These are phyloP conservation scores for Coenonympha glycerion DNA, from an alignment of 2,888 invertebrate genomes.

Conservation along the genomic window DNA sequence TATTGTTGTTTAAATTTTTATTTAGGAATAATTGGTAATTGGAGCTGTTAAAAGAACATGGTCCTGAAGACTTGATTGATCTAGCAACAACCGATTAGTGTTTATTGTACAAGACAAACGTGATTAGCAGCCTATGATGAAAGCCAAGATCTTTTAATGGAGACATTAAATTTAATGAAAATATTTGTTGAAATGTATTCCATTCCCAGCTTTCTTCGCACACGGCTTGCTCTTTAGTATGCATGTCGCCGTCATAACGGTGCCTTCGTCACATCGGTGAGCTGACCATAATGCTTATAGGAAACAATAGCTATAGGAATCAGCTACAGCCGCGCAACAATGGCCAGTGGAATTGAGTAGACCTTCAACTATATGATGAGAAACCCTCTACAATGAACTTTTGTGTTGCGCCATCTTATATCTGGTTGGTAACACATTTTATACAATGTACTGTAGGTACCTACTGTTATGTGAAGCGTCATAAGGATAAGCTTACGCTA, in stretches of 20 bases:
- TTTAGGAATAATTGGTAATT: no score
- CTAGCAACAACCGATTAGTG: no score
- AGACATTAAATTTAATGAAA: no score
- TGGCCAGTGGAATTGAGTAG: no score
- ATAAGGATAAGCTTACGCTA: no score
- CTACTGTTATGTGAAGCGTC: no score
- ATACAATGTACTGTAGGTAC: not conserved
- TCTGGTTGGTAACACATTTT: not conserved
- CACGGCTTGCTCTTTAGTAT: not conserved
- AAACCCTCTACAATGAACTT: not conserved
- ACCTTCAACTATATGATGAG: not conserved
- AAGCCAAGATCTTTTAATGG: no score
- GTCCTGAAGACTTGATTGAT: no score
- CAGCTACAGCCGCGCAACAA: not conserved
- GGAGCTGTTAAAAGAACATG: no score
- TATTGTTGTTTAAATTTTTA: no score
- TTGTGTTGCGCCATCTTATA: not conserved
- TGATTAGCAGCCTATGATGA: no score
- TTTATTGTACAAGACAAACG: no score
- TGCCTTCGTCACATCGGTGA: not conserved
- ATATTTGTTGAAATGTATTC: not conserved
- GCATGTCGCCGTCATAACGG: not conserved
- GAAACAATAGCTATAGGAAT: not conserved
- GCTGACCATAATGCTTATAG: not conserved
- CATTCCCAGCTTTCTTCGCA: slow-evolving; percentile 2